phyloP scores from a whole-genome alignment of 2,888 invertebrate species.

The Erynnis tages region DNA sequence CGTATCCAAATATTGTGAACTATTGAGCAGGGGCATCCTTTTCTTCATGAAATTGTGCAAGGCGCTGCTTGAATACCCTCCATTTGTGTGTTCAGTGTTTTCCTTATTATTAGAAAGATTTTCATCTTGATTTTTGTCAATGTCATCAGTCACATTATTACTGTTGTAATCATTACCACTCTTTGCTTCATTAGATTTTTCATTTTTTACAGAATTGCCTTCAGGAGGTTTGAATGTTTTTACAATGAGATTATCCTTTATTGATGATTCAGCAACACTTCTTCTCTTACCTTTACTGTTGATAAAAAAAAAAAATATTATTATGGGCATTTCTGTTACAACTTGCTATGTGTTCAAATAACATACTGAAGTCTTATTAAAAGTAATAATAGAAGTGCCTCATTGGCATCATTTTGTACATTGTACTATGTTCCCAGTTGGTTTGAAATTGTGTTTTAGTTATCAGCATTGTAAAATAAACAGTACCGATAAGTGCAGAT shows the following conservation, averaged over 20 bases:
- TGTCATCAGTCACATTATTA: not conserved
- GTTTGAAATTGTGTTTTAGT: too few species aligned
- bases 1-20: conserved; percentile 29
- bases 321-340: not conserved
- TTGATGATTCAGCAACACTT: conserved; percentile 48
- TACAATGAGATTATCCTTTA: conserved; percentile 34
- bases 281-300: conserved; percentile 65
- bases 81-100: conserved; percentile 2
- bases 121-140: conserved; percentile 1
- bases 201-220: not conserved
- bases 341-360: too few species aligned
- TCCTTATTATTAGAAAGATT: conserved; percentile 2
- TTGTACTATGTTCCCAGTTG: too few species aligned
- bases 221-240: conserved; percentile 35
- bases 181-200: conserved; percentile 13
- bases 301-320: conserved; percentile 20
- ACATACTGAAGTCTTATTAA: too few species aligned
- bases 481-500: too few species aligned
- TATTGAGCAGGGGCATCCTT: conserved; percentile 42
- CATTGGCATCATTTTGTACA: too few species aligned
- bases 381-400: too few species aligned
- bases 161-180: conserved; percentile 5
- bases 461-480: too few species aligned
- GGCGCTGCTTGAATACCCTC: conserved; percentile 32
- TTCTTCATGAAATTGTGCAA: conserved; percentile 52